These are phyloP conservation scores for Garra rufa DNA, from an alignment of 2,113 vertebrate species.

Conservation along the genomic window DNA sequence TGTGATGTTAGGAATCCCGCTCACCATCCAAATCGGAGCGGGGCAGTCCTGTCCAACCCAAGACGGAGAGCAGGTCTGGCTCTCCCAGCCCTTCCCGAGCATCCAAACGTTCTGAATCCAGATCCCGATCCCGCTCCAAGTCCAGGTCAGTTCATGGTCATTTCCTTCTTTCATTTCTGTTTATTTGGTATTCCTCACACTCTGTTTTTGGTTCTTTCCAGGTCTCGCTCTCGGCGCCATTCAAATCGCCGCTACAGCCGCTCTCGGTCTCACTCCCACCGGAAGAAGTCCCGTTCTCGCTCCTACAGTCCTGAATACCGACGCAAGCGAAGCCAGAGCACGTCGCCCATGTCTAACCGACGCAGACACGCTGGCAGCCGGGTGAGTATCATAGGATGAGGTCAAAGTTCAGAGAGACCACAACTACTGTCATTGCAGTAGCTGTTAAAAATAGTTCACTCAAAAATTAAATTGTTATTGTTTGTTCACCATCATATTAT, in stretches of 20 bases:
- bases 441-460: background rate
- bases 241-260: conserved; percentile 86
- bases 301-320: conserved; percentile 87
- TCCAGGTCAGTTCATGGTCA: conserved; percentile 78
- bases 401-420: background rate
- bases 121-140: conserved; percentile 89
- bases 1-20: conserved; percentile 88
- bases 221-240: conserved; percentile 86
- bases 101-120: conserved; percentile 88
- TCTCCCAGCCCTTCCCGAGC: conserved; percentile 87
- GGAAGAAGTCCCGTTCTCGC: conserved; percentile 86
- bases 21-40: conserved; percentile 91
- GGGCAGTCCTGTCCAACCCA: conserved; percentile 88
- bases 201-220: conserved; percentile 59
- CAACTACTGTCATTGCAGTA: background rate
- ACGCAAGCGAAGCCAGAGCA: conserved; percentile 86
- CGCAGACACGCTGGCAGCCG: conserved; percentile 86
- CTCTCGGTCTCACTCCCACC: conserved; percentile 85
- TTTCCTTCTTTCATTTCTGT: background rate
- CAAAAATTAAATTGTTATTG: background rate
- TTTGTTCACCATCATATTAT: background rate
- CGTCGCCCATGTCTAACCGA: conserved; percentile 89
- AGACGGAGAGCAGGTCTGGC: conserved; percentile 90
- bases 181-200: background rate
- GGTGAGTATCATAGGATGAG: conserved; percentile 76